Evolutionary conservation across 2,113 vertebrate species (phyloP).

Genomic region (Todiramphus saurophagus): DNA sequence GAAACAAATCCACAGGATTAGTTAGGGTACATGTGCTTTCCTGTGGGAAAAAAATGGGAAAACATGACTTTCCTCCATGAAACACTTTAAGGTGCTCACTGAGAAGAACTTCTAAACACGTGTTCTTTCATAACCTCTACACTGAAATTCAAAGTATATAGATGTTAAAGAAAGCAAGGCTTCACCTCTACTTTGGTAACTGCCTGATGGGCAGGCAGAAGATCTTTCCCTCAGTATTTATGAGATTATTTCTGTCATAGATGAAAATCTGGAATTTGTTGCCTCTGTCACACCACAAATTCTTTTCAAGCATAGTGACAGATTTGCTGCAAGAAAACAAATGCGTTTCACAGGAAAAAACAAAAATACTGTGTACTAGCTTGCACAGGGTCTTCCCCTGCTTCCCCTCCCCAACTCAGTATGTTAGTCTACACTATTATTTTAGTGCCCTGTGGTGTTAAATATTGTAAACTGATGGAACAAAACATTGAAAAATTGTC

Average conservation of each 20-base stretch:
- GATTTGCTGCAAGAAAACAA: background rate
- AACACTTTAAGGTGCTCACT: background rate
- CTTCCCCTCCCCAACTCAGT: fast-evolving
- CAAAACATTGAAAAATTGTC: background rate
- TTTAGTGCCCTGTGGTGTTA: background rate
- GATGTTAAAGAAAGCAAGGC: background rate
- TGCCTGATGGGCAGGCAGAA: background rate
- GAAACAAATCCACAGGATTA: background rate
- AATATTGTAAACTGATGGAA: background rate
- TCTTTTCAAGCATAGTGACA: background rate
- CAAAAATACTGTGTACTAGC: background rate
- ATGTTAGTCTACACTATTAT: background rate
- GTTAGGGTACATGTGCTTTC: background rate
- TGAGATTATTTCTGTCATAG: background rate
- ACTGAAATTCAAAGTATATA: background rate
- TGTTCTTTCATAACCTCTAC: background rate
- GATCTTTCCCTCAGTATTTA: background rate
- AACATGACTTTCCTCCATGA: background rate
- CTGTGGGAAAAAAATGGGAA: background rate
- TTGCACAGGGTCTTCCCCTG: background rate
- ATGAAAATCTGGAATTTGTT: background rate
- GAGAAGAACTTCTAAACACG: background rate
- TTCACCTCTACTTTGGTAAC: background rate
- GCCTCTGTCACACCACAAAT: background rate
- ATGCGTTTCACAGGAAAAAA: background rate